A percentile compares a stretch with the other conserved stretches of the same genome.
Conservation (phyloP, 2,888 invertebrate genomes). For the Blera fallax region DNA sequence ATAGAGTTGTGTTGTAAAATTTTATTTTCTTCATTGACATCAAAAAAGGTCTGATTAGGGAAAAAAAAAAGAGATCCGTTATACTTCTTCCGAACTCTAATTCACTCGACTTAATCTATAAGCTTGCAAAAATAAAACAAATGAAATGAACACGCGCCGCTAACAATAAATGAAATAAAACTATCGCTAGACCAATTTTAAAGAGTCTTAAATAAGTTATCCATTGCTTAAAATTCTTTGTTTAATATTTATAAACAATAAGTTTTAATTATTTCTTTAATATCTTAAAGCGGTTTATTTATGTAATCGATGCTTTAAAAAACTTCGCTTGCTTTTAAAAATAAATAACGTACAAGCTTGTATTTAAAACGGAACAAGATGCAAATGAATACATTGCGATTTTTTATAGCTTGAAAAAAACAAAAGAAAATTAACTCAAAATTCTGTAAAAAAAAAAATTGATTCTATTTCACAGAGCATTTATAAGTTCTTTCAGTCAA, state of each 20-base stretch:
- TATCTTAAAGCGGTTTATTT: background rate
- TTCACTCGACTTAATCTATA: constrained; percentile 65
- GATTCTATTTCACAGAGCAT: no score
- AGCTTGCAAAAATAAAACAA: constrained; percentile 30
- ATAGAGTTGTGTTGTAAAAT: constrained; percentile 29
- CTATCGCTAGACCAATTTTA: constrained; percentile 23
- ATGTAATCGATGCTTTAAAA: background rate
- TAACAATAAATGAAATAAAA: constrained; percentile 11
- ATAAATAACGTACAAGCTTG: background rate
- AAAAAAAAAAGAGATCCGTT: constrained; percentile 32
- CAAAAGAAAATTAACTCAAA: no score
- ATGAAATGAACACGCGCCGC: background rate
- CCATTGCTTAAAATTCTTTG: constrained; percentile 12
- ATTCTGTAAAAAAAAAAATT: no score
- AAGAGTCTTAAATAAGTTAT: constrained; percentile 25
- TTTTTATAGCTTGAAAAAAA: no score
- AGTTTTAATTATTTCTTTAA: background rate
- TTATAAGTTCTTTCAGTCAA: no score
- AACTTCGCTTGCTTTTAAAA: background rate
- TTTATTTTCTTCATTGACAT: constrained; percentile 44
- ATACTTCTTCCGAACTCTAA: constrained; percentile 70
- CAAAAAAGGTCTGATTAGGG: constrained; percentile 25
- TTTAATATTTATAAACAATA: background rate
- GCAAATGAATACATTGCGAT: no score
- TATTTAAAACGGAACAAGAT: background rate